A percentile compares a stretch with the other conserved stretches of the same genome.
Evolutionary conservation across 1,140 invertebrate genomes (phyloP).

Genomic region (Leptinotarsa defecta): DNA sequence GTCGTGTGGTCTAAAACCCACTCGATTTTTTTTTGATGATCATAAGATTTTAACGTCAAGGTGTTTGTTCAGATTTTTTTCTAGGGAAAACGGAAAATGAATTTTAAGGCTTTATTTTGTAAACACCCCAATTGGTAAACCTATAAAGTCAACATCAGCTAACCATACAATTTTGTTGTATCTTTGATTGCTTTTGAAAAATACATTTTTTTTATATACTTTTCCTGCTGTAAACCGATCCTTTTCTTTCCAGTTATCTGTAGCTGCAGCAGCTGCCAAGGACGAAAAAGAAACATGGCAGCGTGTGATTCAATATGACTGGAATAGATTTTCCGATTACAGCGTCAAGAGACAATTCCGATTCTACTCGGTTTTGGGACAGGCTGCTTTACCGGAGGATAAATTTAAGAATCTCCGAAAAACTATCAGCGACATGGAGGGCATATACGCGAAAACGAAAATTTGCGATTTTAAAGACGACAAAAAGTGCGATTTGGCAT

Average conservation of each 20-base stretch:
- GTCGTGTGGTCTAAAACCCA: too few species aligned
- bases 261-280: constrained; percentile 42
- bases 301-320: constrained; percentile 40
- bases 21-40: too few species aligned
- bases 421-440: constrained; percentile 74
- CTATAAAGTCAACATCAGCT: neutral
- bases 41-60: too few species aligned
- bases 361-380: constrained; percentile 47
- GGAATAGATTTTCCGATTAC: constrained; percentile 40
- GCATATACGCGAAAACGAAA: constrained; percentile 79
- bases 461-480: constrained; percentile 69
- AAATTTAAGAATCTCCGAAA: constrained; percentile 66
- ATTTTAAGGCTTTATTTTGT: too few species aligned
- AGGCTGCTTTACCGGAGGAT: constrained; percentile 70
- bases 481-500: constrained; percentile 68
- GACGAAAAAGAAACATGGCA: constrained; percentile 42
- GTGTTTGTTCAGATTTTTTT: too few species aligned
- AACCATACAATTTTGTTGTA: neutral
- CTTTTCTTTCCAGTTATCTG: constrained; percentile 32
- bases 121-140: too few species aligned
- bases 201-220: neutral
- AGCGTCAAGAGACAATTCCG: constrained; percentile 43
- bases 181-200: neutral
- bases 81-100: too few species aligned
- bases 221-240: neutral